phyloP scores from a whole-genome alignment of 2,113 vertebrate species.

The Cheilinus undulatus region DNA sequence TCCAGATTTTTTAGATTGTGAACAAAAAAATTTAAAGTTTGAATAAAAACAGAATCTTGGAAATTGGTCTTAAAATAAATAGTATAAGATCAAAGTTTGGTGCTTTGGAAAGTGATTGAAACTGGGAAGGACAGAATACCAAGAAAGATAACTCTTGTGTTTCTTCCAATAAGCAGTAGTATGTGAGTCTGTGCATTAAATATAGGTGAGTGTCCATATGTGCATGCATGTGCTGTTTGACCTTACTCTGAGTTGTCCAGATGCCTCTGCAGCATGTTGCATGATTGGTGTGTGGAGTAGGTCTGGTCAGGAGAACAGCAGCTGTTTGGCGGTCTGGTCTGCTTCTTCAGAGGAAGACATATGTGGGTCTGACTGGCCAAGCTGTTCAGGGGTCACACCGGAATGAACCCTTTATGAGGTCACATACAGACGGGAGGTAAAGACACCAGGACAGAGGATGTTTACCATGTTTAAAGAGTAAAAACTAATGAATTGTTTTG shows the following conservation, averaged over 20 bases:
- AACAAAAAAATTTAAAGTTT: too few relatives aligned
- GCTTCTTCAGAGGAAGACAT: slow-evolving; percentile 63
- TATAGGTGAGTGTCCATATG: slow-evolving; percentile 31
- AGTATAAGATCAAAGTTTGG: too few relatives aligned
- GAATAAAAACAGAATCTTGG: too few relatives aligned
- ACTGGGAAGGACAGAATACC: too few relatives aligned
- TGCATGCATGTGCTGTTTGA: slow-evolving; percentile 51
- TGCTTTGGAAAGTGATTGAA: too few relatives aligned
- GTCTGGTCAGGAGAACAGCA: slow-evolving; percentile 73
- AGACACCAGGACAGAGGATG: slow-evolving; percentile 21
- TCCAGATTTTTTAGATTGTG: too few relatives aligned
- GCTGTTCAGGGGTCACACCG: slow-evolving; percentile 74
- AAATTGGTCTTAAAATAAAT: too few relatives aligned
- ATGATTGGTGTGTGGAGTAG: slow-evolving; percentile 61
- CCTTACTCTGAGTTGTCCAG: slow-evolving; percentile 57
- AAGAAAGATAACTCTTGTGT: too few relatives aligned
- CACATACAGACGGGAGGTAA: slow-evolving; percentile 47
- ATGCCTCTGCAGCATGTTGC: slow-evolving; percentile 69
- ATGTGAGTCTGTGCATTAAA: too few relatives aligned
- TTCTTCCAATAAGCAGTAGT: too few relatives aligned
- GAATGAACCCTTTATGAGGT: slow-evolving; percentile 59
- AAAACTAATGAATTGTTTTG: not conserved
- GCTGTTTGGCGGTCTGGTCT: slow-evolving; percentile 78
- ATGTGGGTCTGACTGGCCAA: slow-evolving; percentile 71
- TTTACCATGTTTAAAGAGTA: slow-evolving; percentile 1